Evolutionary conservation across 2,797 vertebrate species (phyloP), one percentile per base, ranked within the genome.

Genomic region (Petrocephalus sullivani): DNA sequence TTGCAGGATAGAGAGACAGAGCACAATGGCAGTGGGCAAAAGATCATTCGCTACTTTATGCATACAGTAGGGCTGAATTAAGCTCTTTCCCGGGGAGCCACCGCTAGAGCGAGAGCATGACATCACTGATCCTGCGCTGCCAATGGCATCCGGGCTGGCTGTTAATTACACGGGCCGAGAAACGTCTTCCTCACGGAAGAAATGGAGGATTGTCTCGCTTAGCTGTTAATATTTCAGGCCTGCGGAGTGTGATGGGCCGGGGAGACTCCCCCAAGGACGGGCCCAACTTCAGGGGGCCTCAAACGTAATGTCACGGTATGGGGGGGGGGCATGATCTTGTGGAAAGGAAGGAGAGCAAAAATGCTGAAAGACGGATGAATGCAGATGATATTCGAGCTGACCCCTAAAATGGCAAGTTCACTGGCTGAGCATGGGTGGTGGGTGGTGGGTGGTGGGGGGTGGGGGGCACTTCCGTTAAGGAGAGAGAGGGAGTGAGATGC

Each of bases 401-500:
- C 53, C 89, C 93, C 90, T 87, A 90, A 92, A 92, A 89, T 1
- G n/a, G 89, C 88, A 81, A 92, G 87, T 92, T 89, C 92, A 91
- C 90, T 89, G 82, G 60, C 67, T 53, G 61, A 91, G 90, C 89
- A 89, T 90, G 37, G 28, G 28, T 28, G 28, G 28, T 28, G 28
- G 28, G 28, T 28, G 28, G 28, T 28, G 28, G 41, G 41, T 46
- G 90, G 10, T 57, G 56, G 56, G 56, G 89, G 84, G 12, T 86
- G 78, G 88, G 89, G 90, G 91, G 71, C 90, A 88, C 71, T 81
- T 60, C 71, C 89, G 90, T 9, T 46, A 83, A 21, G 56, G 51
- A 75, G 56, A 28, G 46, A 58, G 84, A 90, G 41, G 1, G 88
- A 91, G 90, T 92, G 90, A 90, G 90, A 91, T 89, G 89, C 88